Base-by-base conservation (phyloP, 2,113 vertebrate species). In the Australoheros scitulus region DNA sequence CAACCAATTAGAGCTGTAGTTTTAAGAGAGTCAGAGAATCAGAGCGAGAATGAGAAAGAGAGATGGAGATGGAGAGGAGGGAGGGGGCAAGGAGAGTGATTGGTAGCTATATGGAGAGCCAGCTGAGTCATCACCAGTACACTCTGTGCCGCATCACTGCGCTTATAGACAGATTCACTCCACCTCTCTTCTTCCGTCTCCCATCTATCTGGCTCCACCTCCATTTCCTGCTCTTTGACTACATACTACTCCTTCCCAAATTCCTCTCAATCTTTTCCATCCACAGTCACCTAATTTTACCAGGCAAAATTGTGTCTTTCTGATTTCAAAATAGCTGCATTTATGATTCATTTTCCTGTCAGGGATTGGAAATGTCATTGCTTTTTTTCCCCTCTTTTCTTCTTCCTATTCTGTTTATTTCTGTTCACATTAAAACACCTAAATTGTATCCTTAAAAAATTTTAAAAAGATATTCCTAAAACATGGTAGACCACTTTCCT, bases 51-150 rank as follows among this genome's bases (percentile, higher is more conserved):
- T 5, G 50, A 72, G 64, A 41, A 77, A 68, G 64, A 81, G 24
- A 26, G 26, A 26, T 26, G 26, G 76, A 77, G 74, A 55, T 60
- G 10, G 56, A 55, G 68, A 26, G 29, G 56, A 60, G 50, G 50
- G 26, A 61, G 79, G 81, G 68, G 61, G 85, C 32, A 34, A 77
- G 81, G 65, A 84, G 87, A 93, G 86, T 90, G 91, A 95, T 91
- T 94, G 93, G 94, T 93, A 91, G 94, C 93, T 95, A 95, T 95
- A 95, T 94, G 93, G 82, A 93, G 94, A 93, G 92, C 88, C 92
- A 93, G 94, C 95, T 96, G 95, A 96, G 92, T 96, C 95, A 96
- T 95, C 95, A 94, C 91, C 89, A 91, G 94, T 83, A 95, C 95
- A 95, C 92, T 93, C 88, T 94, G 95, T 95, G 91, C 95, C 91